A percentile compares a stretch with the other conserved stretches of the same genome.
These are phyloP conservation scores for Pammene aurita DNA, from an alignment of 2,888 invertebrate species.

Conservation along the genomic window DNA sequence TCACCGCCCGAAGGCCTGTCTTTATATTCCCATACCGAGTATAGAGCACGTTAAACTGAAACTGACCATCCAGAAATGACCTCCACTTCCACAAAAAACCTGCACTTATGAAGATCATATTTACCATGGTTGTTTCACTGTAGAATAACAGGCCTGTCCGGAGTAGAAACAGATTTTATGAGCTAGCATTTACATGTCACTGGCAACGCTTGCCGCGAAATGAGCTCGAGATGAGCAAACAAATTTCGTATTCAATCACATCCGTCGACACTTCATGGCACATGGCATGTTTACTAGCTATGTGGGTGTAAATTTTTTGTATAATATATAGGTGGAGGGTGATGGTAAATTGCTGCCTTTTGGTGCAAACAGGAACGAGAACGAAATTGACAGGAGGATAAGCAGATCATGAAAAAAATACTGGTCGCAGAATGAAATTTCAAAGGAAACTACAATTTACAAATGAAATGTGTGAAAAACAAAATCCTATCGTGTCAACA, in stretches of 20 bases:
- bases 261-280: slow-evolving; percentile 35
- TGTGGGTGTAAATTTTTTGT: slow-evolving; percentile 1
- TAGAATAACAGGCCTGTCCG: background rate
- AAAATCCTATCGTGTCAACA: no score
- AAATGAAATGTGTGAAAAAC: no score
- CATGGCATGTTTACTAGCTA: slow-evolving; percentile 24
- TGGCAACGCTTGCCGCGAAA: slow-evolving; percentile 40
- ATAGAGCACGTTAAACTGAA: background rate
- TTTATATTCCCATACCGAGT: background rate
- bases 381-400: no score
- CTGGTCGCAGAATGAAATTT: no score
- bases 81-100: background rate
- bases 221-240: slow-evolving; percentile 46
- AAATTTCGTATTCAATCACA: slow-evolving; percentile 45
- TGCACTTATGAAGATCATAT: background rate
- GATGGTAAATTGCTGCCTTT: no score
- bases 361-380: no score
- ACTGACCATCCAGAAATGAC: background rate
- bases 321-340: no score
- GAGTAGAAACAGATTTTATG: slow-evolving; percentile 42
- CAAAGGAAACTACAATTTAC: no score
- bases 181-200: slow-evolving; percentile 43
- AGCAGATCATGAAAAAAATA: no score
- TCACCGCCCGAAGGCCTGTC: slow-evolving; percentile 27
- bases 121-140: background rate